phyloP scores from a whole-genome alignment of 2,888 invertebrate genomes.

The Argyresthia goedartella region DNA sequence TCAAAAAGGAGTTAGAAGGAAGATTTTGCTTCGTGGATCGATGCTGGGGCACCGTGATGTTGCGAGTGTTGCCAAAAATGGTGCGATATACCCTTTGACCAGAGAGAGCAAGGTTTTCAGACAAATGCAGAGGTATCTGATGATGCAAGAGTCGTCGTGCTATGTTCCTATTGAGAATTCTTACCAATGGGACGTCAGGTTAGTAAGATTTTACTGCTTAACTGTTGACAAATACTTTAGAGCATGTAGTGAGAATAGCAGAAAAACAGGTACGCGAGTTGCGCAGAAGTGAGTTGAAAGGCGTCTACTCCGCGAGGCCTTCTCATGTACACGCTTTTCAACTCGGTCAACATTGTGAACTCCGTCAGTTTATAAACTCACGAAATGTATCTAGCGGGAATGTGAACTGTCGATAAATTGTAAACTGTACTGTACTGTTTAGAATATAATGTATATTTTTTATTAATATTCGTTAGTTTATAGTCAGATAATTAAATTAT shows the following conservation, averaged over 20 bases:
- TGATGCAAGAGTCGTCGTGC: conserved; percentile 39
- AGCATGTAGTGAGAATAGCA: neutral
- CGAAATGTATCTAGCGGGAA: no score
- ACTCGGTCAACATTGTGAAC: no score
- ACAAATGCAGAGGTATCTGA: conserved; percentile 34
- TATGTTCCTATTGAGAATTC: conserved; percentile 49
- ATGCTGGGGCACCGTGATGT: neutral
- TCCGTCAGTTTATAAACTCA: no score
- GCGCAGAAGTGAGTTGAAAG: no score
- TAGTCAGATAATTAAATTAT: no score
- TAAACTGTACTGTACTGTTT: no score
- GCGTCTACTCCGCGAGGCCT: no score
- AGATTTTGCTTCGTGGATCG: neutral
- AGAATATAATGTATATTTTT: no score
- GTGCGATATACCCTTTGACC: conserved; percentile 14
- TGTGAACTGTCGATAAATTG: no score
- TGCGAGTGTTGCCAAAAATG: neutral
- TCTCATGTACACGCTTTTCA: no score
- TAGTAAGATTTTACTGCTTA: conserved; percentile 5
- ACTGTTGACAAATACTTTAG: neutral
- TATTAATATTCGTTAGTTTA: no score
- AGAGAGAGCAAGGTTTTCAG: conserved; percentile 13
- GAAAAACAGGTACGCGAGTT: no score
- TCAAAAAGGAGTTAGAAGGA: neutral
- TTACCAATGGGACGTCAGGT: conserved; percentile 52